Percentiles rank a stretch among this genome's conserved stretches.
Conservation (phyloP, 2,113 vertebrate species). For the Paraplagusia blochii region DNA sequence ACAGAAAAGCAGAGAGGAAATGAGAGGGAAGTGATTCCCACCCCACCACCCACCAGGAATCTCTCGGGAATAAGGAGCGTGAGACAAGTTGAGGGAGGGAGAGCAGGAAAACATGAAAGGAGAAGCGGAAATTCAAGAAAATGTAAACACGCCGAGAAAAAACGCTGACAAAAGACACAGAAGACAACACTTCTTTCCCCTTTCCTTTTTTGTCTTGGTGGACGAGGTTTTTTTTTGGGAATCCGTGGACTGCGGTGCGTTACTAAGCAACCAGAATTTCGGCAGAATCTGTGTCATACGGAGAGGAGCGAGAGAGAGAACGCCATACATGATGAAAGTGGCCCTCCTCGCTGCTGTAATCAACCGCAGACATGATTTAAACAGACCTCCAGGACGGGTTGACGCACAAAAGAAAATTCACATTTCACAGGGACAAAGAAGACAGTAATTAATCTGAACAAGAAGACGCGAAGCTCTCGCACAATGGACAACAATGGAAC, state of each 20-base stretch:
- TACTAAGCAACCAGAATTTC: constrained; percentile 68
- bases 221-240: constrained; percentile 44
- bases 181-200: constrained; percentile 46
- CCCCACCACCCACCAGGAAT: background rate
- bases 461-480: background rate
- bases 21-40: constrained; percentile 17
- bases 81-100: constrained; percentile 33
- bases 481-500: no score
- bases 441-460: background rate
- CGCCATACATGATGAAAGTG: constrained; percentile 24
- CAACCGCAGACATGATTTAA: constrained; percentile 7
- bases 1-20: constrained; percentile 28
- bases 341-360: constrained; percentile 37
- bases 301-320: constrained; percentile 35
- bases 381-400: background rate
- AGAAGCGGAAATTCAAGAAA: constrained; percentile 41
- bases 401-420: background rate
- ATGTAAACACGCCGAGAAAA: constrained; percentile 46
- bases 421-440: background rate
- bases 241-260: constrained; percentile 62
- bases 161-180: constrained; percentile 42
- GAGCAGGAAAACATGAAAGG: constrained; percentile 7
- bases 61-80: constrained; percentile 48
- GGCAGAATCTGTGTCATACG: constrained; percentile 63
- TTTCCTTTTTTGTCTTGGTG: constrained; percentile 21